Evolutionary conservation across 2,888 invertebrate genomes (phyloP).

Genomic region (Sturmia bella): DNA sequence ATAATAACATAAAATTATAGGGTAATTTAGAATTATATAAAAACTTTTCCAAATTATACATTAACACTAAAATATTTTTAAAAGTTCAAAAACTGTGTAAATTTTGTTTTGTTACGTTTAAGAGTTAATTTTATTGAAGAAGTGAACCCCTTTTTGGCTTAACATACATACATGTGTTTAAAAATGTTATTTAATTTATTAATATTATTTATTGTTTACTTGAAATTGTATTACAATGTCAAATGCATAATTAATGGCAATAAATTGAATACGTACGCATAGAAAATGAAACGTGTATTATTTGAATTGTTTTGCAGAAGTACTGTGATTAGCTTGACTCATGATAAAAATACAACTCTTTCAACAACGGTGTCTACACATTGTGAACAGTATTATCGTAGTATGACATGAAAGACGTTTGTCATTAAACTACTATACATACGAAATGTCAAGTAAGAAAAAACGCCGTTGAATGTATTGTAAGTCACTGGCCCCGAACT

Average conservation of each 20-base stretch:
- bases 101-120: slow-evolving; percentile 49
- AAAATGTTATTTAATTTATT: slow-evolving; percentile 19
- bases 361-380: slow-evolving; percentile 24
- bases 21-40: not conserved
- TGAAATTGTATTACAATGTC: slow-evolving; percentile 8
- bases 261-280: slow-evolving; percentile 19
- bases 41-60: slow-evolving; percentile 1
- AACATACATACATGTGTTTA: slow-evolving; percentile 3
- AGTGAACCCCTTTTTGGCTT: slow-evolving; percentile 28
- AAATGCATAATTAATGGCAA: not conserved
- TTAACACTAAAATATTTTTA: slow-evolving; percentile 7
- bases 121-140: slow-evolving; percentile 52
- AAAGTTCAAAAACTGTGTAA: slow-evolving; percentile 11
- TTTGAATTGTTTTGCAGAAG: not conserved
- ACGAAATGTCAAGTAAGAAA: slow-evolving; percentile 53
- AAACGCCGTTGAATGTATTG: slow-evolving; percentile 38
- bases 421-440: slow-evolving; percentile 43
- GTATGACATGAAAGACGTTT: slow-evolving; percentile 1
- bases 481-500: slow-evolving; percentile 47
- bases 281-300: slow-evolving; percentile 6
- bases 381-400: not conserved
- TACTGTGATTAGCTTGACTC: too few relatives aligned
- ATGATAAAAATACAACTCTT: slow-evolving; percentile 35
- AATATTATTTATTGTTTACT: slow-evolving; percentile 1
- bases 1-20: not conserved